Conservation (phyloP, 2,797 vertebrate genomes). For the Knipowitschia caucasica region DNA sequence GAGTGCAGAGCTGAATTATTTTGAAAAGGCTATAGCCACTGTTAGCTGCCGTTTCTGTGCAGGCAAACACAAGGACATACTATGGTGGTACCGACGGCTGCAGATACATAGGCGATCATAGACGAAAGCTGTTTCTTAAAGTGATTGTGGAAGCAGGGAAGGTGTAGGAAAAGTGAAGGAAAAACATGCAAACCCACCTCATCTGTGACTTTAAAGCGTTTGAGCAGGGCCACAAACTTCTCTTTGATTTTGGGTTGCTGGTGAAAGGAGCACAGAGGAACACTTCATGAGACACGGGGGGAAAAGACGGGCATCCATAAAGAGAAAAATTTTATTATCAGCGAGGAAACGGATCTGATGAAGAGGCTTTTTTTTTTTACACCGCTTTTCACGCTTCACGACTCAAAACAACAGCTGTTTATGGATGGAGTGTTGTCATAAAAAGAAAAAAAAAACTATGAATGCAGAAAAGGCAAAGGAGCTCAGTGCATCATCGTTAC, state of each 20-base stretch:
- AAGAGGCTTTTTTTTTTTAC: background rate
- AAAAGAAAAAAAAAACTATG: background rate
- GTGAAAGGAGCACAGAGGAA: constrained; percentile 3
- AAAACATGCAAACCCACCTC: constrained; percentile 76
- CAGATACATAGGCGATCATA: constrained; percentile 1
- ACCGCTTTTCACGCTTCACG: constrained; percentile 17
- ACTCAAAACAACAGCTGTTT: constrained; percentile 31
- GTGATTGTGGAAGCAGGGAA: background rate
- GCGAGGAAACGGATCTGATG: background rate
- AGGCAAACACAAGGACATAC: background rate
- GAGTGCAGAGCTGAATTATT: no score
- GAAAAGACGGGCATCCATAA: constrained; percentile 5
- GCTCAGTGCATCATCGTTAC: background rate
- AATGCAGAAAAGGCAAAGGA: background rate
- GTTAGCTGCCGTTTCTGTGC: no score
- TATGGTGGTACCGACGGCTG: background rate
- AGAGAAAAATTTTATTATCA: constrained; percentile 17
- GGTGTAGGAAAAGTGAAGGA: background rate
- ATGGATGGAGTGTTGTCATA: constrained; percentile 10
- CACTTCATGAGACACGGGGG: background rate
- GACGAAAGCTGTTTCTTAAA: background rate
- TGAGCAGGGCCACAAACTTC: constrained; percentile 95
- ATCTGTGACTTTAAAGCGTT: constrained; percentile 93
- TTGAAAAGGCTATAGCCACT: no score
- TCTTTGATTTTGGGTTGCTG: constrained; percentile 97